Evolutionary conservation across 1,140 invertebrate species (phyloP).

Genomic region (Euwallacea similis): DNA sequence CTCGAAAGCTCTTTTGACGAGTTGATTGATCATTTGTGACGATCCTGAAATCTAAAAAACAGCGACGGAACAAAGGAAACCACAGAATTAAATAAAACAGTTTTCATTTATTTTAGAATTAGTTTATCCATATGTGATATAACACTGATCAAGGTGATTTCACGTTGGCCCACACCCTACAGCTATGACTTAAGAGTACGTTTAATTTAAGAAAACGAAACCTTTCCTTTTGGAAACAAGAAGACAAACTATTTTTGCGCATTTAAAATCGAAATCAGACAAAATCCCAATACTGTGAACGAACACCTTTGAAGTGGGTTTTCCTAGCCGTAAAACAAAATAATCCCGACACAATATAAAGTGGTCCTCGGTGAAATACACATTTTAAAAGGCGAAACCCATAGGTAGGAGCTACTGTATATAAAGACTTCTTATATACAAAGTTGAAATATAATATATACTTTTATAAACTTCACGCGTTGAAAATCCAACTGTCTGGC

Average conservation of each 20-base stretch:
- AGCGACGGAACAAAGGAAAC: too few species aligned
- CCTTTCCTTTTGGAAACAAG: constrained; percentile 6
- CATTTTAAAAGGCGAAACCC: constrained; percentile 33
- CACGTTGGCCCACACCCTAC: constrained; percentile 31
- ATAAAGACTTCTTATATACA: constrained; percentile 38
- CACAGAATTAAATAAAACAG: constrained; percentile 26
- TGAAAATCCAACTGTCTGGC: constrained; percentile 6
- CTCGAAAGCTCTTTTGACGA: too few species aligned
- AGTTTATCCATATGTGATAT: constrained; percentile 37
- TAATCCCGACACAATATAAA: background rate
- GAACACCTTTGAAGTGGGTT: too few species aligned
- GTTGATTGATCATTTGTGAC: too few species aligned
- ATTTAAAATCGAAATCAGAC: background rate
- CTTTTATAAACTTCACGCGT: constrained; percentile 25
- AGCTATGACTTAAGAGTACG: constrained; percentile 12
- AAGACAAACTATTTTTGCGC: background rate
- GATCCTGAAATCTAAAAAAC: too few species aligned
- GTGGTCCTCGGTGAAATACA: constrained; percentile 34
- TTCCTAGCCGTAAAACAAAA: too few species aligned
- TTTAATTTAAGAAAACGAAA: constrained; percentile 5
- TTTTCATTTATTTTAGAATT: constrained; percentile 35
- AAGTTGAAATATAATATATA: constrained; percentile 36
- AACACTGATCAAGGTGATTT: constrained; percentile 36
- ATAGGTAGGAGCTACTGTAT: constrained; percentile 35
- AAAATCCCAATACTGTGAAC: too few species aligned